Conservation (phyloP, 2,888 invertebrate genomes). For the Cheilosia pagana region DNA sequence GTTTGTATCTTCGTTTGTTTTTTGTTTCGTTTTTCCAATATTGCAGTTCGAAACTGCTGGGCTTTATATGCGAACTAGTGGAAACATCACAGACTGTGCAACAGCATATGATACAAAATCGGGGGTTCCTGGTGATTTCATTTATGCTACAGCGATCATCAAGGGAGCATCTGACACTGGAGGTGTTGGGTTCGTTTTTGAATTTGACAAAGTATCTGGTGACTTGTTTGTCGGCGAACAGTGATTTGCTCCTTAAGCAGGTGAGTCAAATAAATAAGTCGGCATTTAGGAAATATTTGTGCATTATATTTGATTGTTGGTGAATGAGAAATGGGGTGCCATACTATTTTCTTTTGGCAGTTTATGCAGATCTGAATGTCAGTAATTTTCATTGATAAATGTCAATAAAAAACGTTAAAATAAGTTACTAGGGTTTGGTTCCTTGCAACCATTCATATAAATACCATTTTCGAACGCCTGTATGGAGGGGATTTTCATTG, state of each 20-base stretch:
- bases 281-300: not conserved
- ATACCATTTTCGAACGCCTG: too few relatives aligned
- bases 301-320: constrained; percentile 37
- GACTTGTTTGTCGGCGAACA: constrained; percentile 96
- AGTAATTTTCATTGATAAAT: too few relatives aligned
- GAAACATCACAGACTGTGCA: constrained; percentile 98
- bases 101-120: constrained; percentile 99
- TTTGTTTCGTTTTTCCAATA: constrained; percentile 1
- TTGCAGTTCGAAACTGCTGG: constrained; percentile 95
- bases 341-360: not conserved
- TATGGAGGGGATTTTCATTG: too few relatives aligned
- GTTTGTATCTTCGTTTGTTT: constrained; percentile 38
- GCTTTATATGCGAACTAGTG: constrained; percentile 98
- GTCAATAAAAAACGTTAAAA: too few relatives aligned
- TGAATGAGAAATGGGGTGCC: constrained; percentile 10
- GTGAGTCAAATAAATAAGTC: constrained; percentile 84
- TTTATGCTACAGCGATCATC: constrained; percentile 97
- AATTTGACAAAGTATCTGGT: constrained; percentile 96
- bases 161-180: constrained; percentile 96
- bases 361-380: too few relatives aligned
- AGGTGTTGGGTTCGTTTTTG: constrained; percentile 96
- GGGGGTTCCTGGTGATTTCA: constrained; percentile 98
- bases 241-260: constrained; percentile 95
- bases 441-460: too few relatives aligned
- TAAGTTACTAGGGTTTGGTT: too few relatives aligned